Conservation (phyloP, 2,888 invertebrate genomes). For the Coelogynopora nodosa region DNA sequence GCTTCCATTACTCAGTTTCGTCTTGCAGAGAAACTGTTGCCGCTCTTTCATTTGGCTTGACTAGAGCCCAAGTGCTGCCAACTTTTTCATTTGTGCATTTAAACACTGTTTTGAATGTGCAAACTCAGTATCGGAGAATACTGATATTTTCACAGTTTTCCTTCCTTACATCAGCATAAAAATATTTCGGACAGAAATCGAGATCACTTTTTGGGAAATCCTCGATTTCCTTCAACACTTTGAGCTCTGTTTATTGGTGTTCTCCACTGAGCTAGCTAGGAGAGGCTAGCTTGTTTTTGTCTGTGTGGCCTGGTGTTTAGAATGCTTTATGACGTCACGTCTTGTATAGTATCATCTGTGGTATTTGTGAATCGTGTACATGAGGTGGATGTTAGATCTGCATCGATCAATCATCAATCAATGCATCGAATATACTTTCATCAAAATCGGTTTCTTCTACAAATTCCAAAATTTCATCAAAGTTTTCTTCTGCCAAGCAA, state of each 20-base stretch:
- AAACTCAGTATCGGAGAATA: background rate
- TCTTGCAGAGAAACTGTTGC: background rate
- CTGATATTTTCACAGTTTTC: background rate
- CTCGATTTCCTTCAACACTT: constrained; percentile 3
- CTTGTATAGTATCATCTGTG: background rate
- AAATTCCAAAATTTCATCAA: background rate
- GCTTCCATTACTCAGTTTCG: background rate
- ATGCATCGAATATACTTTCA: background rate
- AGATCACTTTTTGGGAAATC: no score
- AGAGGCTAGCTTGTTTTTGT: background rate
- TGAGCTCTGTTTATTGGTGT: constrained; percentile 10
- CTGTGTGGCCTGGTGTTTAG: background rate
- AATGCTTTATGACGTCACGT: constrained; percentile 10
- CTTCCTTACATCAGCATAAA: constrained; percentile 15
- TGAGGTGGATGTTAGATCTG: constrained; percentile 10
- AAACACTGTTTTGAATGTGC: background rate
- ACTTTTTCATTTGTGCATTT: constrained; percentile 14
- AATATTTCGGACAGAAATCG: no score
- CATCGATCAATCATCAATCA: background rate
- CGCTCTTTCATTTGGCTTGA: background rate
- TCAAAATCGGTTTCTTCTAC: constrained; percentile 15
- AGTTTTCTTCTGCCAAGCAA: constrained; percentile 16
- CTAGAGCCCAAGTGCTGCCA: background rate
- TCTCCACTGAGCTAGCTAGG: constrained; percentile 25
- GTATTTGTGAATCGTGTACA: background rate